Conservation (phyloP, 2,797 vertebrate genomes). For the Brotula barbata region DNA sequence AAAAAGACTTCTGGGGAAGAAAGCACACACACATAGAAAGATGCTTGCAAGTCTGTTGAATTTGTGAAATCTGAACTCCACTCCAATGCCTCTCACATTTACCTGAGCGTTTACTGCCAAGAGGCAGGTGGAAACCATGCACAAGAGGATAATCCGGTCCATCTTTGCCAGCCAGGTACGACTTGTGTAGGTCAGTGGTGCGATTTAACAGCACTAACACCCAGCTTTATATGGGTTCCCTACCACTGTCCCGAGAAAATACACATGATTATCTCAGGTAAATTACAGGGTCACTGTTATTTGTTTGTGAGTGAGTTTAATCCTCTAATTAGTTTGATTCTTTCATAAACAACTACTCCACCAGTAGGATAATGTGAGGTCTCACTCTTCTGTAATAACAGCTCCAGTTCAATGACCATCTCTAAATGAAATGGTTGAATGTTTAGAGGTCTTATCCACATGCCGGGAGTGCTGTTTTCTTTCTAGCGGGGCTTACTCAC, state of each 20-base stretch:
- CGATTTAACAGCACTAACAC: conserved; percentile 59
- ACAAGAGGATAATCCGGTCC: conserved; percentile 70
- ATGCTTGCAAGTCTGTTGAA: conserved; percentile 7
- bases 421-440: conserved; percentile 68
- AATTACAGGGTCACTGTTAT: conserved; percentile 64
- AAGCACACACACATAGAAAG: conserved; percentile 8
- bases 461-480: conserved; percentile 54
- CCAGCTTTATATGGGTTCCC: conserved; percentile 73
- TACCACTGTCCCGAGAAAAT: conserved; percentile 56
- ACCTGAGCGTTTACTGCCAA: conserved; percentile 68
- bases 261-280: conserved; percentile 66
- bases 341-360: conserved; percentile 66
- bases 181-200: conserved; percentile 58
- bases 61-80: neutral
- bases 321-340: conserved; percentile 68
- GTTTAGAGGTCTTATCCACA: conserved; percentile 54
- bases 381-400: conserved; percentile 68
- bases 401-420: conserved; percentile 51
- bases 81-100: conserved; percentile 32
- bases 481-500: conserved; percentile 22
- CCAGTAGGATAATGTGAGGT: conserved; percentile 69
- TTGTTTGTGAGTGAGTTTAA: conserved; percentile 67
- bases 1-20: conserved; percentile 60
- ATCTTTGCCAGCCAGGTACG: conserved; percentile 61
- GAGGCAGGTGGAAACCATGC: conserved; percentile 55